These are phyloP conservation scores for Eclectus roratus DNA, from an alignment of 2,113 vertebrate species.

Conservation along the genomic window DNA sequence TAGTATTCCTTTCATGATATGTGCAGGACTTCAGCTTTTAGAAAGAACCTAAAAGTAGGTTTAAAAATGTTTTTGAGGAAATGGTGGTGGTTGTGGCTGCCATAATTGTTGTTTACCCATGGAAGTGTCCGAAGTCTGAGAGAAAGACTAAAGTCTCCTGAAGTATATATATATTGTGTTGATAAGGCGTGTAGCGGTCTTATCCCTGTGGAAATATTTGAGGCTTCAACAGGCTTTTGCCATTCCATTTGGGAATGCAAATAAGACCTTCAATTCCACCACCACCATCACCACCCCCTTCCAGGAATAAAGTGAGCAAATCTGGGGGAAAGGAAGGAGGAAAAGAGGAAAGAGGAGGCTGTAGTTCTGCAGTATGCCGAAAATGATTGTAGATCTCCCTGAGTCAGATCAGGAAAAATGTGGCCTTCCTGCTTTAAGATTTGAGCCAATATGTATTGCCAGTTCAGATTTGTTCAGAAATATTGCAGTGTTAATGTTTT, in stretches of 20 bases:
- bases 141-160: not conserved
- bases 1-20: not conserved
- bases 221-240: not conserved
- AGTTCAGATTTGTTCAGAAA: not conserved
- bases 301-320: not conserved
- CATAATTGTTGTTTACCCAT: not conserved
- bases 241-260: not conserved
- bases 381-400: not conserved
- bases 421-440: not conserved
- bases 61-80: not conserved
- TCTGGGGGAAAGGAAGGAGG: not conserved
- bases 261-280: not conserved
- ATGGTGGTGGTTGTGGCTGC: not conserved
- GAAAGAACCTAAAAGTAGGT: not conserved
- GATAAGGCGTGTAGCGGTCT: not conserved
- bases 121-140: not conserved
- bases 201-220: not conserved
- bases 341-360: not conserved
- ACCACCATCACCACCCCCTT: not conserved
- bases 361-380: not conserved
- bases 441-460: not conserved
- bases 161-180: not conserved
- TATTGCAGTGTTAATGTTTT: not conserved
- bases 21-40: not conserved
- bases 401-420: not conserved